Evolutionary conservation across 2,797 vertebrate genomes (phyloP).

Genomic region (Parauchenoglanis punctatus): DNA sequence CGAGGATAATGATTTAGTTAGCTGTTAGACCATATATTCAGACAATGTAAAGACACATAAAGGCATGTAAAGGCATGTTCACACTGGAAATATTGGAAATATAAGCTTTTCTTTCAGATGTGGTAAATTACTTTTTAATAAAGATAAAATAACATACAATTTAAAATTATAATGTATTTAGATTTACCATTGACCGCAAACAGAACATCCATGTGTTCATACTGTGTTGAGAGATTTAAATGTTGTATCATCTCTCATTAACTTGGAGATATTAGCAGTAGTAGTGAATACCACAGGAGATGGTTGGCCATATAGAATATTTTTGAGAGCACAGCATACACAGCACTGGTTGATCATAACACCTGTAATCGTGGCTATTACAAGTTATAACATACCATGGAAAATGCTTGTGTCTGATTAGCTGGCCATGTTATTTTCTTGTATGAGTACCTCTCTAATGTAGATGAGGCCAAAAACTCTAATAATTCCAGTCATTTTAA

Average conservation of each 20-base stretch:
- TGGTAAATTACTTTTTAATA: neutral
- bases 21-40: neutral
- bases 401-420: neutral
- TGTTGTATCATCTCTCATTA: neutral
- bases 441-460: neutral
- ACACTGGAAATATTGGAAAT: neutral
- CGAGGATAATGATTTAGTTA: neutral
- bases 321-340: neutral
- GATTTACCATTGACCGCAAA: neutral
- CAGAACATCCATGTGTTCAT: neutral
- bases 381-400: neutral
- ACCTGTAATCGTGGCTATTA: neutral
- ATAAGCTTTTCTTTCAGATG: neutral
- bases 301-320: neutral
- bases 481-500: neutral
- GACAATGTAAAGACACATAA: neutral
- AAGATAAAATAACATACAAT: neutral
- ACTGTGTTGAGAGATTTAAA: neutral
- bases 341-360: neutral
- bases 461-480: neutral
- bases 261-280: neutral
- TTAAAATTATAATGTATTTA: neutral
- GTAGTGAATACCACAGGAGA: neutral
- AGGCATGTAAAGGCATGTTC: neutral
- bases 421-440: neutral